Evolutionary conservation across 1,140 invertebrate genomes (phyloP), one percentile per base, ranked within the genome.

Genomic region (Carcinoscorpius rotundicauda): DNA sequence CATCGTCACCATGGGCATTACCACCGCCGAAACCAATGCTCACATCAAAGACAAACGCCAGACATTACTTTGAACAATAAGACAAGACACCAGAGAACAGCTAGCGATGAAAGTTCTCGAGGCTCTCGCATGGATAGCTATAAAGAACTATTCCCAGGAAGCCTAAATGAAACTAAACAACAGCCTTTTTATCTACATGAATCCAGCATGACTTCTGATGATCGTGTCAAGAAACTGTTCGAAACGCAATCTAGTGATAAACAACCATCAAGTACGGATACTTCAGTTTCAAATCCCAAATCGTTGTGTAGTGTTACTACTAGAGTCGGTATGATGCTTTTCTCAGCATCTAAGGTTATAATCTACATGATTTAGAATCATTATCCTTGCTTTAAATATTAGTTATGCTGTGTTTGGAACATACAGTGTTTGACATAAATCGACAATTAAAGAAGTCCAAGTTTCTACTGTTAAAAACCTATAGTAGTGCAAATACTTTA

Each of bases 161-260:
- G 69, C 64, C 68, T 6, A 49, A 71, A 71, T 48, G 68, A 66
- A 48, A 71, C 68, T 60, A 68, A 69, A 11, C 63, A 68, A 52
- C 62, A 76, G 69, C 71, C 89, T 5, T 93, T 91, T 77, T 92
- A 89, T 71, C 78, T 92, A 51, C 89, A 93, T 76, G 86, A 86
- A 73, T 88, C 83, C 51, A 84, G 82, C 76, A 85, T 89, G 66
- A 79, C 88, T 55, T 82, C 85, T 4, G 88, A 88, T 73, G 86
- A 87, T 70, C 80, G 86, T 57, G 86, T 89, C 60, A 84, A 87
- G 53, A 87, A 89, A 72, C 77, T 93, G 53, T 93, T 93, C 75
- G 83, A 64, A 62, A 2, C 29, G 29, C 29, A 29, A 29, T 29
- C 29, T 29, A 2, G 29, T 29, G 29, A 29, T 29, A 29, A 29